phyloP scores from a whole-genome alignment of 2,797 vertebrate species.

The Eleutherodactylus coqui region DNA sequence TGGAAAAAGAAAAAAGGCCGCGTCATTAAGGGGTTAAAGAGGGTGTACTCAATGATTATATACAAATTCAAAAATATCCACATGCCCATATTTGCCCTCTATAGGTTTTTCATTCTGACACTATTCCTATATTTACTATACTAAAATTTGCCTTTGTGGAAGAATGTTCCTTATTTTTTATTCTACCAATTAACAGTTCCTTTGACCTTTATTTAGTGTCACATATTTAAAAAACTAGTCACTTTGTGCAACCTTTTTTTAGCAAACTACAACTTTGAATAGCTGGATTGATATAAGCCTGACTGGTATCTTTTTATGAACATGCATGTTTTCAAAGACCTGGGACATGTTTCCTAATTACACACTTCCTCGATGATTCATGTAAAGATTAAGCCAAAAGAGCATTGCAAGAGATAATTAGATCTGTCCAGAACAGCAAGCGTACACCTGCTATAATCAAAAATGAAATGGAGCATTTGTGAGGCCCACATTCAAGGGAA shows the following conservation, averaged over 20 bases:
- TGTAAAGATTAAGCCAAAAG: constrained; percentile 19
- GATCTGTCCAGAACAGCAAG: background rate
- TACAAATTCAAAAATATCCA: too few relatives aligned
- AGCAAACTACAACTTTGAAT: background rate
- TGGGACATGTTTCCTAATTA: constrained; percentile 9
- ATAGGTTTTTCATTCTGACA: too few relatives aligned
- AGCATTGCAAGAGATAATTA: constrained; percentile 7
- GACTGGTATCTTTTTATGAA: constrained; percentile 3
- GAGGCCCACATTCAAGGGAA: background rate
- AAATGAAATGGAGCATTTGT: constrained; percentile 3
- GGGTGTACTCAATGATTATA: too few relatives aligned
- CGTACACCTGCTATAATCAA: constrained; percentile 13
- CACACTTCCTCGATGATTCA: constrained; percentile 21
- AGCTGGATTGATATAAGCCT: background rate
- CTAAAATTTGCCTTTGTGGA: background rate
- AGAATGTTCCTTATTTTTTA: background rate
- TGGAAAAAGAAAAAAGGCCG: too few relatives aligned
- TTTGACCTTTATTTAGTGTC: background rate
- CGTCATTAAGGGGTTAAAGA: too few relatives aligned
- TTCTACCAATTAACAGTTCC: background rate
- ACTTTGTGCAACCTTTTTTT: background rate
- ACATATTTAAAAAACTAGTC: background rate
- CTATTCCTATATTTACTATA: too few relatives aligned
- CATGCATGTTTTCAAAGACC: constrained; percentile 8
- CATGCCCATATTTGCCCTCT: too few relatives aligned